Percentiles rank a stretch among this genome's conserved stretches.
Conservation (phyloP, 1,140 invertebrate genomes). For the Drosophila rhopaloa region DNA sequence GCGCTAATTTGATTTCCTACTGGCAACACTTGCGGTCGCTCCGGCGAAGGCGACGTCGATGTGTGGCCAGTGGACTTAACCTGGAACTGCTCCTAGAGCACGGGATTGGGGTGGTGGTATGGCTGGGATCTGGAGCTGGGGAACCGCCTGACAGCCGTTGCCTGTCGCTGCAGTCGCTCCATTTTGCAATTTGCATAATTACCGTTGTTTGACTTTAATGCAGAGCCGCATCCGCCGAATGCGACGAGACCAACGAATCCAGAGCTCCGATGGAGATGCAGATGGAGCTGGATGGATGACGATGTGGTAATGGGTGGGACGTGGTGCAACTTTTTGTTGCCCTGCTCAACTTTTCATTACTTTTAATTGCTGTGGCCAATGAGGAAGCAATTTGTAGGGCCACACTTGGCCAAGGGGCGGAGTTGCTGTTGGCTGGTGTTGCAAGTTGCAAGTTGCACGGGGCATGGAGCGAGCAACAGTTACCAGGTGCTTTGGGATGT, state of each 20-base stretch:
- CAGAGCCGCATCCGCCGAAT: slow-evolving; percentile 67
- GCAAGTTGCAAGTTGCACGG: slow-evolving; percentile 31
- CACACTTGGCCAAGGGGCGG: slow-evolving; percentile 17
- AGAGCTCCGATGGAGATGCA: slow-evolving; percentile 4
- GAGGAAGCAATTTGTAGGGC: slow-evolving; percentile 81
- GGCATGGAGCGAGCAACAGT: slow-evolving; percentile 48
- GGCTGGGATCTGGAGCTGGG: slow-evolving; percentile 22
- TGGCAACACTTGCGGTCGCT: slow-evolving; percentile 74
- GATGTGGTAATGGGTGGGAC: slow-evolving; percentile 18
- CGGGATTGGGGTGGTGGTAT: not conserved
- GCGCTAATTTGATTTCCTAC: slow-evolving; percentile 79
- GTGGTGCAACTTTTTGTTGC: slow-evolving; percentile 40
- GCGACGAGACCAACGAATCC: slow-evolving; percentile 42
- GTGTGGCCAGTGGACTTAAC: slow-evolving; percentile 37
- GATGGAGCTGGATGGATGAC: slow-evolving; percentile 3
- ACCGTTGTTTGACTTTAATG: slow-evolving; percentile 81
- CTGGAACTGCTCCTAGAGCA: slow-evolving; percentile 14
- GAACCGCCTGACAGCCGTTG: slow-evolving; percentile 45
- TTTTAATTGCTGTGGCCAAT: slow-evolving; percentile 80
- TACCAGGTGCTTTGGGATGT: slow-evolving; percentile 23
- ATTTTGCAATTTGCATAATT: slow-evolving; percentile 83
- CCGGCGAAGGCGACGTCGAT: slow-evolving; percentile 29
- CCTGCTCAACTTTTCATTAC: slow-evolving; percentile 73
- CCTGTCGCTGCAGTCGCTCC: slow-evolving; percentile 54
- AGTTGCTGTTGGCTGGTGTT: slow-evolving; percentile 6